Base-by-base conservation (phyloP, 2,113 vertebrate genomes). In the Lepisosteus oculatus region DNA sequence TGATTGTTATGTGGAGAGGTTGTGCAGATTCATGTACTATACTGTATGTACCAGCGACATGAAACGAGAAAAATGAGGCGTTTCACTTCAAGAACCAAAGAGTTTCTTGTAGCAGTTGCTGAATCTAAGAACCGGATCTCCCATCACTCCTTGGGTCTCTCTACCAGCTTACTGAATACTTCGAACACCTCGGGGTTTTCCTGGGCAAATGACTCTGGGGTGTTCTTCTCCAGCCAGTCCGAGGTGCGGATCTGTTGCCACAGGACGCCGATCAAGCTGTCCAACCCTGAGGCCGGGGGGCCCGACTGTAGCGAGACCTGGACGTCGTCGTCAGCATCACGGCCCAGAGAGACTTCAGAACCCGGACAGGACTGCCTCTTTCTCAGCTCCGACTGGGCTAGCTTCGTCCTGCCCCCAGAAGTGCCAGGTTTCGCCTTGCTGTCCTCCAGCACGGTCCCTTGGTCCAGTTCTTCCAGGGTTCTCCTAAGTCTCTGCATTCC, bases 401-500 rank as follows among this genome's bases (percentile, higher is more conserved):
- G 79, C 14, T 78, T 73, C 8, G 61, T 75, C 69, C 68, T 85
- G 70, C 76, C 29, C 29, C 29, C 29, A 29, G 86, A 29, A 29
- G 29, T 51, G 47, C 81, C 78, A 82, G 80, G 74, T 2, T 11
- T 68, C 3, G 79, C 78, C 61, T 79, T 87, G 85, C 82, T 73
- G 41, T 79, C 74, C 13, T 80, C 72, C 69, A 56, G 72, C 12
- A 80, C 83, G 73, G 61, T 81, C 78, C 85, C 81, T 83, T 55
- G 81, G 65, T 89, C 82, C 8, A 78, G 76, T 76, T 88, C 88
- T 73, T 92, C 87, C 61, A 99, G 84, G 61, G 96, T 92, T 72
- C 89, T 87, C 61, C 76, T 88, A 67, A 99, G 78, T 71, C 95
- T 90, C 74, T 93, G 92, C 86, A 99, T 86, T 65, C 95, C 97